These are phyloP conservation scores for Perca flavescens DNA, from an alignment of 2,113 vertebrate species.

Conservation along the genomic window DNA sequence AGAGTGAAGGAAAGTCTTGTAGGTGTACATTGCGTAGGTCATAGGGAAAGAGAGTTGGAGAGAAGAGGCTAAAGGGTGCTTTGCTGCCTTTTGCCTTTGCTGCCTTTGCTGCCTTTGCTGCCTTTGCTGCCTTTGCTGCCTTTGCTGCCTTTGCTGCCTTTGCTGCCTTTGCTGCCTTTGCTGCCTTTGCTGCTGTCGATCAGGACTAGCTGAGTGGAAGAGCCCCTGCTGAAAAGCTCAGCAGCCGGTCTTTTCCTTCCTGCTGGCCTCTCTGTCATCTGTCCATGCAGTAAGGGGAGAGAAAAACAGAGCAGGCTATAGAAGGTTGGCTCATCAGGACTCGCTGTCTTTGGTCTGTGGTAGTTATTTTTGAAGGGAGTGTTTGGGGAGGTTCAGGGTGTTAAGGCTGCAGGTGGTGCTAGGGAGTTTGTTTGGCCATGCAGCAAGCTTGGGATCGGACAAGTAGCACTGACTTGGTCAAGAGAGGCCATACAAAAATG, in stretches of 20 bases:
- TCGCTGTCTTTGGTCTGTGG: constrained; percentile 57
- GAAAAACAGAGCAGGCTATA: constrained; percentile 44
- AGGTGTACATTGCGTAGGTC: constrained; percentile 1
- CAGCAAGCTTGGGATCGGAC: constrained; percentile 75
- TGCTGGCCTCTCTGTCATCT: constrained; percentile 42
- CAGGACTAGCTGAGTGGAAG: constrained; percentile 51
- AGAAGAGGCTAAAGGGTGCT: constrained; percentile 36
- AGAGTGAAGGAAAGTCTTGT: constrained; percentile 20
- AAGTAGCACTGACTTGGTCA: constrained; percentile 52
- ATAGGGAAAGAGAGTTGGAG: constrained; percentile 14
- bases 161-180: constrained; percentile 59
- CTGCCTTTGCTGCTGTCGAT: constrained; percentile 72
- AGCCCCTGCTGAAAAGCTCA: constrained; percentile 49
- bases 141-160: constrained; percentile 72
- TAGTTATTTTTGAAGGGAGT: constrained; percentile 60
- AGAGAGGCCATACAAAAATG: constrained; percentile 65
- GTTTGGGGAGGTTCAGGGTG: constrained; percentile 38
- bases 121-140: constrained; percentile 65
- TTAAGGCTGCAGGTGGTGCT: constrained; percentile 71
- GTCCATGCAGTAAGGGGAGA: constrained; percentile 37
- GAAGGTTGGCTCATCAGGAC: constrained; percentile 64
- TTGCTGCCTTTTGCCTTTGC: constrained; percentile 69
- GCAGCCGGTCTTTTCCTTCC: constrained; percentile 42
- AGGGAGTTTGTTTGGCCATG: constrained; percentile 70
- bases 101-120: constrained; percentile 63